Base-by-base conservation (phyloP, 2,888 invertebrate genomes). In the Aphodius sticticus region DNA sequence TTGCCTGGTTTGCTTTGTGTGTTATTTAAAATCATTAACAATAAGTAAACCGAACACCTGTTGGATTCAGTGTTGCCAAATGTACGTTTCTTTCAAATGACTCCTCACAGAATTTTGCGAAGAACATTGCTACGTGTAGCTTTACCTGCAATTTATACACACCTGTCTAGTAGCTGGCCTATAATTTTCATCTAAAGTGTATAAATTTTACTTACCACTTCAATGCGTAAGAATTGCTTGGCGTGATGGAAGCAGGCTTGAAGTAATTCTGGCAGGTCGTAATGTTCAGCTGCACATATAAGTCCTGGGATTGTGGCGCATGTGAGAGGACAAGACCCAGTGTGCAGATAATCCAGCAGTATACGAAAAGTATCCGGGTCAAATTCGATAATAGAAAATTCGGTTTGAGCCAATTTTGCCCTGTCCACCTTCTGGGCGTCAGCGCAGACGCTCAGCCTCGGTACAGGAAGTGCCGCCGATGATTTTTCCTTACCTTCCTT, bases 231-330 rank as follows among this genome's bases (percentile, higher is more conserved):
- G 89, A 97, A 97, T 89, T 97, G 97, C 88, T 97, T 97, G 85
- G 97, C 97, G 86, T 97, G 97, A 88, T 97, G 97, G 90, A 97
- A 97, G 90, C 97, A 97, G 12, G 97, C 97, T 87, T 97, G 97
- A 81, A 97, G 91, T 78, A 97, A 91, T 88, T 97, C 97, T 0
- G 97, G 97, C 81, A 97, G 91, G 89, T 97, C 97, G 88, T 97
- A 97, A 88, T 97, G 97, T 86, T 97, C 97, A 0, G 97, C 97
- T 0, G 97, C 97, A 88, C 97, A 97, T 83, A 97, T 96, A 38
- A 97, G 92, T 0, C 97, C 97, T 12, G 97, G 97, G 86, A 97
- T 97, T 82, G 96, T 96, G 84, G 96, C 95, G 90, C 97, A 97
- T 2, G 97, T 97, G 76, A 97, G 90, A 0, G 97, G 96, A 89